These are phyloP conservation scores for Coregonus ussuriensis DNA, from an alignment of 2,797 vertebrate species.

Conservation along the genomic window DNA sequence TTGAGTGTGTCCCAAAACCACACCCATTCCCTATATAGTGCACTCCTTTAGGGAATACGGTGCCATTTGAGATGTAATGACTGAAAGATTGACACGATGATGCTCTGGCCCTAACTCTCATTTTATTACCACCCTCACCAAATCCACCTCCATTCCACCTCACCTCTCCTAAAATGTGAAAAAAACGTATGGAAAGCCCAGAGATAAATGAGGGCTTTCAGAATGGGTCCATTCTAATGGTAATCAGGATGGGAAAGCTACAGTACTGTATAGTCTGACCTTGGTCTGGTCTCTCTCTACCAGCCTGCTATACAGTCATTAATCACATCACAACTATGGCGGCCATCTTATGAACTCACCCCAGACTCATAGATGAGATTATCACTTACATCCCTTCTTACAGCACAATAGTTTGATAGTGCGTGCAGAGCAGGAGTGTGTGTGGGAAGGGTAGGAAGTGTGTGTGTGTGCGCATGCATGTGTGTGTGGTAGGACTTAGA, in stretches of 20 bases:
- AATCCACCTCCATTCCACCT: background rate
- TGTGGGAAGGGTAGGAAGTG: background rate
- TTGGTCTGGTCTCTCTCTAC: conserved; percentile 40
- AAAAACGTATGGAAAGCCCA: conserved; percentile 19
- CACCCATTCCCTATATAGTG: too few species aligned
- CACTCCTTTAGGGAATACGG: too few species aligned
- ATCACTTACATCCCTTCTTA: conserved; percentile 46
- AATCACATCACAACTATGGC: conserved; percentile 43
- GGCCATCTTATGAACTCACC: conserved; percentile 44
- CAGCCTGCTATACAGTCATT: conserved; percentile 27
- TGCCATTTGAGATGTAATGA: too few species aligned
- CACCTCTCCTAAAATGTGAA: conserved; percentile 1
- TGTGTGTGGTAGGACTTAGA: background rate
- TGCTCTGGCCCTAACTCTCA: background rate
- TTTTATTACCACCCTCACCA: background rate
- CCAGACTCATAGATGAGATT: conserved; percentile 31
- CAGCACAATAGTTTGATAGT: conserved; percentile 9
- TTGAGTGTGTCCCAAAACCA: too few species aligned
- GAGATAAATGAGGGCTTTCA: conserved; percentile 36
- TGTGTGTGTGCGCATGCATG: background rate
- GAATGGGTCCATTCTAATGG: conserved; percentile 31
- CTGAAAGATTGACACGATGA: background rate
- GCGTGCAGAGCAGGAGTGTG: background rate
- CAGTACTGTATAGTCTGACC: conserved; percentile 33
- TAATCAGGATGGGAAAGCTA: conserved; percentile 39